phyloP scores from a whole-genome alignment of 2,888 invertebrate species.

The Xestia sexstrigata region DNA sequence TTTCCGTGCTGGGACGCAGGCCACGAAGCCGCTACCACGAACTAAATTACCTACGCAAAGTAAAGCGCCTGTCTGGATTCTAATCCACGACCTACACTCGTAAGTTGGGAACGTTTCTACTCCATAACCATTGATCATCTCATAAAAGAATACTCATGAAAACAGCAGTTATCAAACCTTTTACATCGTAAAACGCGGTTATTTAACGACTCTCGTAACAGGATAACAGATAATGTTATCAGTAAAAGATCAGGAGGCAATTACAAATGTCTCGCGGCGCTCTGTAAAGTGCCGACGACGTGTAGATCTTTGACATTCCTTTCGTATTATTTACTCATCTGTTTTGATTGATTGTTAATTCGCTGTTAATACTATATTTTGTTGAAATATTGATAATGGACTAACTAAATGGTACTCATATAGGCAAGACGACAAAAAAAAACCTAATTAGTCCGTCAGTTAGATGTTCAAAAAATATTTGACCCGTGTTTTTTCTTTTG shows the following conservation, averaged over 20 bases:
- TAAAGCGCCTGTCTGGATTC: too few species aligned
- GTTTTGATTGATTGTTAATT: slow-evolving; percentile 25
- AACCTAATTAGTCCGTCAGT: too few species aligned
- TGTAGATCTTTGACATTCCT: slow-evolving; percentile 20
- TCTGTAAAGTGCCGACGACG: not conserved
- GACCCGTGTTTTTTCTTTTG: too few species aligned
- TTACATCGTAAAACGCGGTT: slow-evolving; percentile 18
- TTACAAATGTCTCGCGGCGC: slow-evolving; percentile 14
- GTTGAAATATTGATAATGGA: not conserved
- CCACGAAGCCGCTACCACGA: too few species aligned
- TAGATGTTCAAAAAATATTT: too few species aligned
- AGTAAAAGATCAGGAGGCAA: slow-evolving; percentile 24
- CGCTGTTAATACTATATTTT: not conserved
- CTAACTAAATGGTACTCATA: not conserved
- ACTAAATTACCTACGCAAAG: too few species aligned
- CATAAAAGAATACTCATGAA: not conserved
- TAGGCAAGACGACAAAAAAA: too few species aligned
- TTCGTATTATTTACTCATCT: not conserved
- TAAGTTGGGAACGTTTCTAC: not conserved
- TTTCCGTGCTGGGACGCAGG: too few species aligned
- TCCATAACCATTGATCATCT: slow-evolving; percentile 1
- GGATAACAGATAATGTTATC: slow-evolving; percentile 44
- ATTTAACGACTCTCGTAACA: slow-evolving; percentile 19
- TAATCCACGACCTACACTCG: too few species aligned
- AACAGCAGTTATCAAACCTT: slow-evolving; percentile 13